A percentile compares a stretch with the other conserved stretches of the same genome.
phyloP scores from a whole-genome alignment of 1,140 invertebrate species.

The Pissodes strobi region DNA sequence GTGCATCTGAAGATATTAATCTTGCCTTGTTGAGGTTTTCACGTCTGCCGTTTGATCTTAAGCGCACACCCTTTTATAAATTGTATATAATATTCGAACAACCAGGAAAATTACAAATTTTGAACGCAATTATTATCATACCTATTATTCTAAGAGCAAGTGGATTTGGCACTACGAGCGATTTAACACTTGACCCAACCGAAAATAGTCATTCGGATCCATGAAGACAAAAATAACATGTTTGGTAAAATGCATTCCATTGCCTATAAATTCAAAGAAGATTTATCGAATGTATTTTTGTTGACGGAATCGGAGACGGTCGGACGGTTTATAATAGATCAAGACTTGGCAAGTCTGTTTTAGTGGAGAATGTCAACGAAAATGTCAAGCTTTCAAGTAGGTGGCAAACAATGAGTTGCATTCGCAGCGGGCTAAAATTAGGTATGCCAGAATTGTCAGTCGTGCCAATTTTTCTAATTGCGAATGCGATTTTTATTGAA shows the following conservation, averaged over 20 bases:
- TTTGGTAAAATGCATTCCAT: conserved; percentile 17
- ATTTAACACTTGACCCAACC: too few relatives aligned
- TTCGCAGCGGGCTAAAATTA: conserved; percentile 1
- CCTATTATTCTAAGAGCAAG: too few relatives aligned
- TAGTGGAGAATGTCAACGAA: conserved; percentile 19
- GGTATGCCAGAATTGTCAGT: conserved; percentile 5
- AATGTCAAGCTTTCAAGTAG: conserved; percentile 22
- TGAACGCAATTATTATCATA: too few relatives aligned
- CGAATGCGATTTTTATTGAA: background rate
- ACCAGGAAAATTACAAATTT: too few relatives aligned
- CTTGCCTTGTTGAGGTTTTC: too few relatives aligned
- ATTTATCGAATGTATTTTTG: conserved; percentile 17
- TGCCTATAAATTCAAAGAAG: conserved; percentile 9
- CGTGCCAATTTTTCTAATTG: conserved; percentile 8
- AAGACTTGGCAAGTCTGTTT: conserved; percentile 11
- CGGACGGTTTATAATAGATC: conserved; percentile 18
- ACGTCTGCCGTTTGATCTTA: too few relatives aligned
- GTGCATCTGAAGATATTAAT: too few relatives aligned
- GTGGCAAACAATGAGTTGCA: conserved; percentile 23
- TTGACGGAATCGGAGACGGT: background rate
- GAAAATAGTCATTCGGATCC: too few relatives aligned
- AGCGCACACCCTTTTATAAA: too few relatives aligned
- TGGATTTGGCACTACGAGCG: too few relatives aligned
- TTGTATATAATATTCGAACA: too few relatives aligned
- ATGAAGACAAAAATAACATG: conserved; percentile 3